These are phyloP conservation scores for Phoxinus dragarum DNA, from an alignment of 2,797 vertebrate genomes.

Conservation along the genomic window DNA sequence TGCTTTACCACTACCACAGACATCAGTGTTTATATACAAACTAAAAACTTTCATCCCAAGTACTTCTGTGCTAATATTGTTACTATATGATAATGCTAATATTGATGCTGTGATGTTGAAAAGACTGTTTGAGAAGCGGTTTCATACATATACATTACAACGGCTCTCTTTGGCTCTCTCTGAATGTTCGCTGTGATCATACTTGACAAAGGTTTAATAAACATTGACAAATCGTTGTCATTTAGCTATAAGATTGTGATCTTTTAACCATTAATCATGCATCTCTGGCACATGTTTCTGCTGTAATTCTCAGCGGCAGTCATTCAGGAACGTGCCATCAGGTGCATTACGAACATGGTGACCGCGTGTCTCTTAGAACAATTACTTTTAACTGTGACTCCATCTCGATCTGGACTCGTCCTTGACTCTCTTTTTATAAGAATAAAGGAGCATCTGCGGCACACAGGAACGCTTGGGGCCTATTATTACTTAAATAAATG, in stretches of 20 bases:
- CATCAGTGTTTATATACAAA: not conserved
- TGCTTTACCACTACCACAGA: not conserved
- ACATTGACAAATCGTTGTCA: not conserved
- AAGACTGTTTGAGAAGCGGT: not conserved
- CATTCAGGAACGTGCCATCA: not conserved
- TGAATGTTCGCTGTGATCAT: not conserved
- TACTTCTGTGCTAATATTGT: not conserved
- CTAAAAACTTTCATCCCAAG: not conserved
- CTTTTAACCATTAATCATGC: not conserved
- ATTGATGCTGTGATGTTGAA: not conserved
- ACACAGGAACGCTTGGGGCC: slow-evolving; percentile 65
- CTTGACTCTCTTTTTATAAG: slow-evolving; percentile 71
- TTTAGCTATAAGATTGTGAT: not conserved
- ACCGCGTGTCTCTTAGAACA: slow-evolving; percentile 35
- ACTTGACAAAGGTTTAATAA: not conserved
- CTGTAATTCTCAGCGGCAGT: not conserved
- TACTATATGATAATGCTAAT: too few species aligned
- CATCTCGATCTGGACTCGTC: slow-evolving; percentile 56
- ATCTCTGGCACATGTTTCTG: not conserved
- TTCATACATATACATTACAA: too few species aligned
- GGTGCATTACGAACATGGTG: not conserved
- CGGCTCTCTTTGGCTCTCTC: not conserved
- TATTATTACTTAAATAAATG: slow-evolving; percentile 78
- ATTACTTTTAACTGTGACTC: slow-evolving; percentile 32
- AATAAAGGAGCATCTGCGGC: slow-evolving; percentile 38